These are phyloP conservation scores for Remorina albescens DNA, from an alignment of 2,797 vertebrate genomes.

Conservation along the genomic window DNA sequence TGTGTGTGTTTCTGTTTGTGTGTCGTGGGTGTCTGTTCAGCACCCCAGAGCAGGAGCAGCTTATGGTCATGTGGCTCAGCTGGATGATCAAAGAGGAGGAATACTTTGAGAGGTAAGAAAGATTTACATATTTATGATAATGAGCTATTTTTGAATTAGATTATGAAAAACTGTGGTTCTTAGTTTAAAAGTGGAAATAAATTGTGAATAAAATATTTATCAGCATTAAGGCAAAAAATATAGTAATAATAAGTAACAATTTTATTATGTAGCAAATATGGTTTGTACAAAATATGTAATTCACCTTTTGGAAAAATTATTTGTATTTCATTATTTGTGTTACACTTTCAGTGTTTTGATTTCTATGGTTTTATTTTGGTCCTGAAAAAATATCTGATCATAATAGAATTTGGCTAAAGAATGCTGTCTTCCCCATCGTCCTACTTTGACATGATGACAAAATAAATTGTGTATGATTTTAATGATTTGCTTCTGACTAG, in stretches of 20 bases:
- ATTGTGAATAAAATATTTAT: neutral
- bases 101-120: constrained; percentile 95
- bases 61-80: constrained; percentile 98
- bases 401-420: neutral
- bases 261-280: neutral
- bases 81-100: constrained; percentile 99
- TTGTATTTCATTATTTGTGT: neutral
- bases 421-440: neutral
- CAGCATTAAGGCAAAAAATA: too few species aligned
- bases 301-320: neutral
- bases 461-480: neutral
- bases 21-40: constrained; percentile 69
- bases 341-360: neutral
- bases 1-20: constrained; percentile 7
- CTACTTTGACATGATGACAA: too few species aligned
- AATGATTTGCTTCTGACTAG: neutral
- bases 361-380: neutral
- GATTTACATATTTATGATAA: neutral
- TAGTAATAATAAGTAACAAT: neutral
- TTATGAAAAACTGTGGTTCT: neutral
- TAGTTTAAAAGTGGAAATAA: neutral
- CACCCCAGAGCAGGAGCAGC: constrained; percentile 96
- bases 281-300: neutral
- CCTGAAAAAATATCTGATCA: neutral
- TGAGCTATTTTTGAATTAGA: neutral